Evolutionary conservation across 2,888 invertebrate species (phyloP).

Genomic region (Amblyjoppa proteus): DNA sequence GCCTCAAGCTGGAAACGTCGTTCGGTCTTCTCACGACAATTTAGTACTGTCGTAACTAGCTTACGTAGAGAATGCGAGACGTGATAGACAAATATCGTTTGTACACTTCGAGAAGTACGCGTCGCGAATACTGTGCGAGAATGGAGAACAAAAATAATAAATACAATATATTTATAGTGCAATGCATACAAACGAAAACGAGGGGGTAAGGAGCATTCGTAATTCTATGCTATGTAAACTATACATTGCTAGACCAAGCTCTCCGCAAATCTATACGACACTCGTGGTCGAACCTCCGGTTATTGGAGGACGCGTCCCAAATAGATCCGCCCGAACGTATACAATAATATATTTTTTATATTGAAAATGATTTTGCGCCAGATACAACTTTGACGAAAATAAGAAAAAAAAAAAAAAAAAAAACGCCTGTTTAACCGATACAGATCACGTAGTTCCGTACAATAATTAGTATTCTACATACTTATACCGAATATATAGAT

Average conservation of each 20-base stretch:
- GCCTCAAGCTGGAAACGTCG: conserved; percentile 16
- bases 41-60: conserved; percentile 9
- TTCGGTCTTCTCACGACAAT: conserved; percentile 23
- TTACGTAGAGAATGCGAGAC: conserved; percentile 60
- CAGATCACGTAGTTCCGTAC: conserved; percentile 58
- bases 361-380: conserved; percentile 53
- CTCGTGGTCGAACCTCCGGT: conserved; percentile 36
- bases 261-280: conserved; percentile 23
- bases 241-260: conserved; percentile 52
- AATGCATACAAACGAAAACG: conserved; percentile 67
- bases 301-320: conserved; percentile 19
- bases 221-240: conserved; percentile 37
- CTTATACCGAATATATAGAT: conserved; percentile 42
- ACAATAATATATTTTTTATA: conserved; percentile 47
- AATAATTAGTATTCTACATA: conserved; percentile 48
- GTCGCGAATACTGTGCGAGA: conserved; percentile 64
- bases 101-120: conserved; percentile 58
- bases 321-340: conserved; percentile 23
- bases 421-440: conserved; percentile 49
- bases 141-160: conserved; percentile 66
- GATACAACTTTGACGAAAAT: conserved; percentile 50
- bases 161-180: conserved; percentile 72
- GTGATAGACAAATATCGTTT: conserved; percentile 65
- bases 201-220: conserved; percentile 20
- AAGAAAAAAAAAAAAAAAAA: conserved; percentile 25